A percentile compares a stretch with the other conserved stretches of the same genome.
These are phyloP conservation scores for Axis porcinus DNA, from an alignment of 2,113 vertebrate genomes.

Conservation along the genomic window DNA sequence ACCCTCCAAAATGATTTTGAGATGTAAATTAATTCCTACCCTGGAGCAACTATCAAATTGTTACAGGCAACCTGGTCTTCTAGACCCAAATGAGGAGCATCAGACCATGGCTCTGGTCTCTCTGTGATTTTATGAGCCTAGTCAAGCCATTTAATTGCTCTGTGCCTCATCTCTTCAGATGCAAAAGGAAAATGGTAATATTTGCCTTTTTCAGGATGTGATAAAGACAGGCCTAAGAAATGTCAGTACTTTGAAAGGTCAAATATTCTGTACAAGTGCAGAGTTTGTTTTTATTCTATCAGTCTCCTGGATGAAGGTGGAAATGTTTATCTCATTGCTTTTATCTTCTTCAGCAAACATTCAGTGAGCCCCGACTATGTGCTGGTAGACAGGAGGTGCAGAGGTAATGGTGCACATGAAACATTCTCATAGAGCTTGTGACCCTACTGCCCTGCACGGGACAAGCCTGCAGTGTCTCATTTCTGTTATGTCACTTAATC, in stretches of 20 bases:
- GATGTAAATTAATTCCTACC: slow-evolving; percentile 14
- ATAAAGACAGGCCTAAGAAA: slow-evolving; percentile 26
- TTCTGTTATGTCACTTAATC: neutral
- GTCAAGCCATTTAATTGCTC: neutral
- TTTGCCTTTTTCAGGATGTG: neutral
- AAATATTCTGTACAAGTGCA: neutral
- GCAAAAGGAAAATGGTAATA: neutral
- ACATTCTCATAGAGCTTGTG: neutral
- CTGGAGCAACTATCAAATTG: neutral
- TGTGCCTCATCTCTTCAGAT: neutral
- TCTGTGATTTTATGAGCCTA: neutral
- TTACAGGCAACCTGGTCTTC: neutral
- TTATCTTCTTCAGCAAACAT: neutral
- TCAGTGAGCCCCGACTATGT: neutral
- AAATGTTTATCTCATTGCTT: neutral
- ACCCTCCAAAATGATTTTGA: slow-evolving; percentile 11
- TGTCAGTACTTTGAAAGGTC: slow-evolving; percentile 46
- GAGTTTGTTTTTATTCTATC: slow-evolving; percentile 38
- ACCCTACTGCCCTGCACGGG: neutral
- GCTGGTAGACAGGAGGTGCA: neutral
- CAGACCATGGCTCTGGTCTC: neutral
- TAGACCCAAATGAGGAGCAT: neutral
- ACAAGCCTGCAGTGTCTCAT: neutral
- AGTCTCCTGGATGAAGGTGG: neutral
- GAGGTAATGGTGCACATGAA: neutral